Evolutionary conservation across 2,113 vertebrate genomes (phyloP).

Genomic region (Malaclemys terrapin): DNA sequence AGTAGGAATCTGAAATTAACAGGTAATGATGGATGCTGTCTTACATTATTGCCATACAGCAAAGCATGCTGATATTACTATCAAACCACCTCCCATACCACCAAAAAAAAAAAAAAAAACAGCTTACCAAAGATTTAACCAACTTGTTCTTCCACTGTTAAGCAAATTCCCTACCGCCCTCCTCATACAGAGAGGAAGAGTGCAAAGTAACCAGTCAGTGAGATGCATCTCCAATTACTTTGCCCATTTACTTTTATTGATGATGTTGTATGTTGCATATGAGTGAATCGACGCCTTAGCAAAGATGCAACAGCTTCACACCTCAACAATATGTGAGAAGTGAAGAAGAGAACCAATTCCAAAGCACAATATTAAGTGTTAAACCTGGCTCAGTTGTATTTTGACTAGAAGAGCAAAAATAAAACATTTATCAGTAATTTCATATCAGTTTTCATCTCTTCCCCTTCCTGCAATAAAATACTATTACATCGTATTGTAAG

Average conservation of each 20-base stretch:
- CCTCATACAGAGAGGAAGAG: neutral
- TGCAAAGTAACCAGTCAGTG: slow-evolving; percentile 14
- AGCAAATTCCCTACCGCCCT: slow-evolving; percentile 35
- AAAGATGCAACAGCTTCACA: slow-evolving; percentile 35
- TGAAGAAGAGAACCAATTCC: neutral
- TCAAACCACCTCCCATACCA: slow-evolving; percentile 35
- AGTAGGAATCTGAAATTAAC: slow-evolving; percentile 46
- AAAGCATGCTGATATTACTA: slow-evolving; percentile 18
- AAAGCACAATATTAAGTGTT: neutral
- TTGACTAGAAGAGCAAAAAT: slow-evolving; percentile 8
- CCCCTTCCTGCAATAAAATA: neutral
- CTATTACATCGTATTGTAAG: neutral
- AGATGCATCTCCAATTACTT: slow-evolving; percentile 45
- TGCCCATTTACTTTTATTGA: slow-evolving; percentile 37
- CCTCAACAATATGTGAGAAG: slow-evolving; percentile 24
- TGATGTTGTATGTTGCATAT: slow-evolving; percentile 41
- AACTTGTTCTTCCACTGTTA: slow-evolving; percentile 47
- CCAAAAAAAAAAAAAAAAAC: slow-evolving; percentile 12
- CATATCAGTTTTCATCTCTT: neutral
- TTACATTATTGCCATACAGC: slow-evolving; percentile 25
- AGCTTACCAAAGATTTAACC: slow-evolving; percentile 52
- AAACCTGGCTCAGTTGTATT: neutral
- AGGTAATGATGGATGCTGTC: slow-evolving; percentile 43
- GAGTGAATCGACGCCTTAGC: neutral
- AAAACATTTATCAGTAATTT: neutral